A percentile compares a stretch with the other conserved stretches of the same genome.
These are phyloP conservation scores for Euplagia quadripunctaria DNA, from an alignment of 2,888 invertebrate genomes.

Conservation along the genomic window DNA sequence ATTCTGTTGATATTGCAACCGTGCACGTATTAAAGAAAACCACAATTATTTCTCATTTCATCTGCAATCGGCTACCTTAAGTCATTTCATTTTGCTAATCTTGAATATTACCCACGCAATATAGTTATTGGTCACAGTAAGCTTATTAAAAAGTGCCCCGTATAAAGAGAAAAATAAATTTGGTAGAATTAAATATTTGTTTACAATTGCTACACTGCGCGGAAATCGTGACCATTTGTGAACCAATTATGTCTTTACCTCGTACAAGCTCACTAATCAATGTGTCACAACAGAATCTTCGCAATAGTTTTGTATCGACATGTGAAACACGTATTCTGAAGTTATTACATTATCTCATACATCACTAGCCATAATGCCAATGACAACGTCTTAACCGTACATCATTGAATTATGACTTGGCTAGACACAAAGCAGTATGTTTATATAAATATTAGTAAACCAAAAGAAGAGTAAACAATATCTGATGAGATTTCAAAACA, in stretches of 20 bases:
- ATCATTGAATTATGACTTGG: constrained; percentile 23
- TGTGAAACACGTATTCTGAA: constrained; percentile 63
- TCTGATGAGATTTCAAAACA: too few species aligned
- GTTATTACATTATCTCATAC: constrained; percentile 54
- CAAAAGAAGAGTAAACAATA: background rate
- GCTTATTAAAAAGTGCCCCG: background rate
- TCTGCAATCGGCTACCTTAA: background rate
- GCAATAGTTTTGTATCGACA: constrained; percentile 48
- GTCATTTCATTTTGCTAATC: background rate
- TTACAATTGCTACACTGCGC: constrained; percentile 46
- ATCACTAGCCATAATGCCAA: constrained; percentile 37
- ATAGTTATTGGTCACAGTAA: constrained; percentile 5
- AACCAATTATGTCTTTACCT: constrained; percentile 64
- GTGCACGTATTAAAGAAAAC: background rate
- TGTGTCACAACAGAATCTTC: constrained; percentile 57
- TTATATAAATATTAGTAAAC: background rate
- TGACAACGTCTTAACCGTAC: constrained; percentile 27
- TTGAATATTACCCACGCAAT: background rate
- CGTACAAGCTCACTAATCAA: constrained; percentile 55
- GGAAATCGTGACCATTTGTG: constrained; percentile 59
- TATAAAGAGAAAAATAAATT: constrained; percentile 9
- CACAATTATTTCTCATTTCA: background rate
- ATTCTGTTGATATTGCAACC: background rate
- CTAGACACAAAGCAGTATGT: constrained; percentile 8
- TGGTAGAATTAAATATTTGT: constrained; percentile 28